These are phyloP conservation scores for Dorcus parallelipipedus DNA, from an alignment of 2,888 invertebrate species.

Conservation along the genomic window DNA sequence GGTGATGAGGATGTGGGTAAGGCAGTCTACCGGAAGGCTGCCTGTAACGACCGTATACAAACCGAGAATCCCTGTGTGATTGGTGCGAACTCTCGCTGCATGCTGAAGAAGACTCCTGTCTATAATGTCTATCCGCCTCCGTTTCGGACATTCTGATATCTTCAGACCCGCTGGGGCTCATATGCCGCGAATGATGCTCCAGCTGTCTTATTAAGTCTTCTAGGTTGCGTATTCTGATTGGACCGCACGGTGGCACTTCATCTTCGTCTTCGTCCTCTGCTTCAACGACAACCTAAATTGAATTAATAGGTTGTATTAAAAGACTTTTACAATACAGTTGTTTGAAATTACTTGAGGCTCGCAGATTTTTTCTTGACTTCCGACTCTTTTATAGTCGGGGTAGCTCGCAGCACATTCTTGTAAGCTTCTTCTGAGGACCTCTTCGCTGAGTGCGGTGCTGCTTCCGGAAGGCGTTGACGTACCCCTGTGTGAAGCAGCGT, in stretches of 20 bases:
- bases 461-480: conserved; percentile 62
- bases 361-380: conserved; percentile 70
- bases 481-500: conserved; percentile 69
- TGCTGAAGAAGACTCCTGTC: conserved; percentile 64
- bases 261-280: conserved; percentile 67
- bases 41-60: conserved; percentile 65
- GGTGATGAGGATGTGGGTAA: conserved; percentile 46
- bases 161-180: conserved; percentile 89
- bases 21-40: conserved; percentile 46
- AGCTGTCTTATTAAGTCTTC: conserved; percentile 87
- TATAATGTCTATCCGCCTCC: conserved; percentile 82
- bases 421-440: conserved; percentile 65
- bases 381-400: conserved; percentile 60
- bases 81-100: conserved; percentile 74
- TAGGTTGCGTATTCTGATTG: conserved; percentile 83
- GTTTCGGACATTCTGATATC: conserved; percentile 87
- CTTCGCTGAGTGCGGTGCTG: conserved; percentile 64
- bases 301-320: neutral
- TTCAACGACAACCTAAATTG: conserved; percentile 43
- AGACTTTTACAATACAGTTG: neutral
- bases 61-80: conserved; percentile 73
- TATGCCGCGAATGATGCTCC: conserved; percentile 83
- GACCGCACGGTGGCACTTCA: conserved; percentile 75
- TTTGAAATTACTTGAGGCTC: conserved; percentile 56
- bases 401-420: conserved; percentile 60